These are phyloP conservation scores for Amphiprion ocellaris DNA, from an alignment of 2,113 vertebrate species.

Conservation along the genomic window DNA sequence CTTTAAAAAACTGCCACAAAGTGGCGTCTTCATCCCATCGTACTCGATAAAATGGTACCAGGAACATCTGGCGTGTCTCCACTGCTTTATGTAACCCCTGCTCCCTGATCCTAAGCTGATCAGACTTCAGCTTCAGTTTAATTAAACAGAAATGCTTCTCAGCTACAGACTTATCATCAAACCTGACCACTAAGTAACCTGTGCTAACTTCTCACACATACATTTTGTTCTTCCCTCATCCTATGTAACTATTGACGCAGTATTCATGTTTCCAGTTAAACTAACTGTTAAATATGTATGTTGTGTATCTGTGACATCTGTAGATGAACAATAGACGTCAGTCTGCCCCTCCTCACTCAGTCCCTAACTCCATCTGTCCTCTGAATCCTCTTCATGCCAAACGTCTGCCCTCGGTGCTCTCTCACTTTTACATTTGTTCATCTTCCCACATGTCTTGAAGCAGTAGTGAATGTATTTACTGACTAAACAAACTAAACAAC, in stretches of 20 bases:
- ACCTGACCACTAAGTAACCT: not conserved
- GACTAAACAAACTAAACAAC: too few relatives aligned
- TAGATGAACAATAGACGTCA: conserved; percentile 3
- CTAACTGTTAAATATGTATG: not conserved
- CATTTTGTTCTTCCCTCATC: not conserved
- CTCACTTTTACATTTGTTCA: too few relatives aligned
- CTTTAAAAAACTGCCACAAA: too few relatives aligned
- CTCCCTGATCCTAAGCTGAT: too few relatives aligned
- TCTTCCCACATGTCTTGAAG: too few relatives aligned
- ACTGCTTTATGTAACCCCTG: not conserved
- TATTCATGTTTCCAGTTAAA: not conserved
- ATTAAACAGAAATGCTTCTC: not conserved
- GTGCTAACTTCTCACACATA: not conserved
- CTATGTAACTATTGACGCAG: not conserved
- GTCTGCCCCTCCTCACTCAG: not conserved
- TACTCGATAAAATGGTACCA: conserved; percentile 13
- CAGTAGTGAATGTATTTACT: too few relatives aligned
- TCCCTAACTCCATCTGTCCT: not conserved
- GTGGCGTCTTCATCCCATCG: conserved; percentile 4
- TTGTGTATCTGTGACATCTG: conserved; percentile 3
- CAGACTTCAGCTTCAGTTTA: not conserved
- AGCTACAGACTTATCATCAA: not conserved
- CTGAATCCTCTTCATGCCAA: not conserved
- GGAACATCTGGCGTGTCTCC: conserved; percentile 18
- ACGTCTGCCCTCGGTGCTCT: not conserved